Evolutionary conservation across 1,140 invertebrate genomes (phyloP), one percentile per base, ranked within the genome.

Genomic region (Bacillus rossius): DNA sequence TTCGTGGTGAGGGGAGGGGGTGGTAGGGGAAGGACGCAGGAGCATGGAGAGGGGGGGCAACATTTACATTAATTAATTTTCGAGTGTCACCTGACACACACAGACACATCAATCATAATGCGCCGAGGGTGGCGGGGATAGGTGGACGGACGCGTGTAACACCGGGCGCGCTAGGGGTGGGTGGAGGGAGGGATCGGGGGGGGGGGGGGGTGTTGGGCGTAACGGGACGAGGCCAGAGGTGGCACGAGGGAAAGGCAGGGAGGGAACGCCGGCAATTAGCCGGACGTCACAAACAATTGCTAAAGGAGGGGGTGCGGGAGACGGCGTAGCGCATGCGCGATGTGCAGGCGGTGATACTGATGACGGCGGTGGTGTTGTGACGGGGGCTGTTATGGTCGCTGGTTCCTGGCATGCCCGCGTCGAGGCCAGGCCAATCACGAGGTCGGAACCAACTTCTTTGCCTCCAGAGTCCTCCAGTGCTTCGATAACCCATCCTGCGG

Each of bases 221-320:
- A 38, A 34, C 54, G 57, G n/a, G 41, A 51, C 22, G 43, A 16
- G 16, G 42, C 23, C 19, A 56, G 54, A 23, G 29, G 14, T 14
- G 41, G 29, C 7, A 56, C 20, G 47, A 17, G 54, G 54, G 34
- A 20, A 19, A 20, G 29, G 19, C 26, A 55, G 19, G 41, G 26
- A 26, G 23, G 56, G 34, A 20, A 58, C 20, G 29, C 34, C 34
- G 38, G 26, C 45, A 50, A 58, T 48, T 48, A 57, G 43, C 43
- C 26, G 48, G 45, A 50, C 55, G 55, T 54, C 52, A 54, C 34
- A 42, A 54, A 54, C 52, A 54, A 54, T 54, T 54, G 52, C 52
- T 37, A 38, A n/a, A 40, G 29, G 10, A 10, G 29, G 29, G 29
- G 29, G 29, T 34, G 29, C 20, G 48, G 25, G 16, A 16, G 37